These are phyloP conservation scores for Tachycineta bicolor DNA, from an alignment of 2,113 vertebrate species.

Conservation along the genomic window DNA sequence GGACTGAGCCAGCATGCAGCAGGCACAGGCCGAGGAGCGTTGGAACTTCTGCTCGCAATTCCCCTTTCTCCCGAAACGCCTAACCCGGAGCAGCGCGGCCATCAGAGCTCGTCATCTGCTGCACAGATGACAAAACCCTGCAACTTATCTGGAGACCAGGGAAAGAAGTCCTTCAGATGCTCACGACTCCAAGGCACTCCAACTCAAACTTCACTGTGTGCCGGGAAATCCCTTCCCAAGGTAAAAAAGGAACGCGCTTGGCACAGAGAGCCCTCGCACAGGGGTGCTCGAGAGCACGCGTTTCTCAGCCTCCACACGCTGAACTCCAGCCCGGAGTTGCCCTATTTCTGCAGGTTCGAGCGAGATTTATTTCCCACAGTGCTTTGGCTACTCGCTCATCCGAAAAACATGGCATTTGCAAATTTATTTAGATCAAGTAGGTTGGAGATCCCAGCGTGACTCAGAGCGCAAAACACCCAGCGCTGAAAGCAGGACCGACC, in stretches of 20 bases:
- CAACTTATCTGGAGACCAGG: not conserved
- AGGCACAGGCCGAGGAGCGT: rapidly evolving
- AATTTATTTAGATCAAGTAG: constrained; percentile 28
- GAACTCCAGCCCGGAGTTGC: not conserved
- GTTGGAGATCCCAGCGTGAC: not conserved
- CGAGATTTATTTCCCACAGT: constrained; percentile 29
- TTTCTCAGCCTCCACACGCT: not conserved
- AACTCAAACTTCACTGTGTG: rapidly evolving
- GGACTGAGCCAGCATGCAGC: not conserved
- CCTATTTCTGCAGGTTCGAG: not conserved
- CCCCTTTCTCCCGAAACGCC: rapidly evolving
- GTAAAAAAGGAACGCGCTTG: rapidly evolving
- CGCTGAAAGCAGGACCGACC: not conserved
- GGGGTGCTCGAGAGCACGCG: not conserved
- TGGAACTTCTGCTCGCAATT: not conserved
- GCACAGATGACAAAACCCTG: not conserved
- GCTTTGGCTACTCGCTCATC: not conserved
- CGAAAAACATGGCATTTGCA: not conserved
- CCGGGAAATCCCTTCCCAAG: not conserved
- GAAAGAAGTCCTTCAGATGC: not conserved
- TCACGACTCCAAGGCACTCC: not conserved
- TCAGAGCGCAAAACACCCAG: not conserved
- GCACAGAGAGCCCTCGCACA: not conserved
- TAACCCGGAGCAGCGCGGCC: rapidly evolving
- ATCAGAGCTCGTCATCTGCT: not conserved